Conservation (phyloP, 2,113 vertebrate genomes). For the Nestor notabilis region DNA sequence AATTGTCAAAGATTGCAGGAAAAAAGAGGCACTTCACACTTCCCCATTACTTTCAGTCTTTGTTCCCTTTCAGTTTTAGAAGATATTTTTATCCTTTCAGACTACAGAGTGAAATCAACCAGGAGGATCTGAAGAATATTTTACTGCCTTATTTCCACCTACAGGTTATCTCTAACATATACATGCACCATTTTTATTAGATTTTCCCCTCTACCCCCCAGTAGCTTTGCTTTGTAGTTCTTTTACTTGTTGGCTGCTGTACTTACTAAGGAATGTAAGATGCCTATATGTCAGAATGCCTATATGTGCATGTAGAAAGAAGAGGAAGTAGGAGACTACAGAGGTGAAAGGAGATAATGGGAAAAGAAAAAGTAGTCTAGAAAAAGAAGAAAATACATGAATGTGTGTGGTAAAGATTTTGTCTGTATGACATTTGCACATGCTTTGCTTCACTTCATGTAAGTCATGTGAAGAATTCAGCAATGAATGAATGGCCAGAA, state of each 20-base stretch:
- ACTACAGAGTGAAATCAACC: background rate
- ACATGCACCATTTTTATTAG: background rate
- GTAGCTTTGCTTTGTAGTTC: background rate
- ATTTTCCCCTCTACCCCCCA: background rate
- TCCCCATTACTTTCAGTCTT: background rate
- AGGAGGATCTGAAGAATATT: background rate
- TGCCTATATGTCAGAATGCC: background rate
- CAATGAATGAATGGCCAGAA: background rate
- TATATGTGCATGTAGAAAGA: background rate
- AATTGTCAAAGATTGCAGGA: background rate
- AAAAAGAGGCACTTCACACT: background rate
- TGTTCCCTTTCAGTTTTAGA: background rate
- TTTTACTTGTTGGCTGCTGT: background rate
- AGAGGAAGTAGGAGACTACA: background rate
- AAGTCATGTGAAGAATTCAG: background rate
- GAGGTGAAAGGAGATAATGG: background rate
- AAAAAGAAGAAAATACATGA: background rate
- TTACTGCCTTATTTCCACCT: background rate
- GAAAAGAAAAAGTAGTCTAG: background rate
- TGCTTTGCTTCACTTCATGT: background rate
- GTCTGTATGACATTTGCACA: background rate
- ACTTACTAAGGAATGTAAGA: background rate
- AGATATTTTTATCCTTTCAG: background rate
- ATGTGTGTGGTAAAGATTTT: background rate
- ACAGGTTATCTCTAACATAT: background rate